Evolutionary conservation across 2,113 vertebrate species (phyloP), one percentile per base, ranked within the genome.

Genomic region (Perca flavescens): DNA sequence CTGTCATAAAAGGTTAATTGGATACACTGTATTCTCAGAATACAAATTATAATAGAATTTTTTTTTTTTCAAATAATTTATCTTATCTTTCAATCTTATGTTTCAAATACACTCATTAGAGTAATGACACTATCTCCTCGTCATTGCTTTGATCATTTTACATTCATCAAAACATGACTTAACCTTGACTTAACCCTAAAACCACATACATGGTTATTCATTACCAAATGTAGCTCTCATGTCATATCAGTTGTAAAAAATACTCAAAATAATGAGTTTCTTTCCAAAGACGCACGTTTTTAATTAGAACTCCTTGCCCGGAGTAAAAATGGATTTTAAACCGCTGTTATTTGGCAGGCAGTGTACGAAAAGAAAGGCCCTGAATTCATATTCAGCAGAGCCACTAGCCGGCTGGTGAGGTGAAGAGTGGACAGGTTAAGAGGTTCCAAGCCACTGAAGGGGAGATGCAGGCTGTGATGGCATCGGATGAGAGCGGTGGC

Each of bases 401-500:
- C 53, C 47, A 50, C 19, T 1, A 84, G 83, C 62, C 57, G 74
- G 80, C 72, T 85, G 85, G 60, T 79, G 84, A 83, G 81, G 80
- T 74, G 85, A 84, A 31, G 84, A 92, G 91, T 88, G 90, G 90
- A 83, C 87, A 87, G 89, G 86, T 90, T 84, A 89, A 91, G 87
- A 92, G 86, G 86, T 88, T 91, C 80, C 82, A 76, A 70, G 84
- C 79, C 88, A 63, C 86, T 92, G 89, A 91, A 87, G 86, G 83
- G 84, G 91, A 80, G 77, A 81, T 77, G 82, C 90, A 54, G 74
- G 60, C 86, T 52, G 85, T 80, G 90, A 84, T 82, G 88, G 82
- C 82, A 70, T 34, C 31, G 58, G 81, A 82, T 77, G 84, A 85
- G 84, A 87, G 81, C 62, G 78, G 53, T 63, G 61, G 72, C 79